These are phyloP conservation scores for Dolichotis patagonum DNA, from an alignment of 2,113 vertebrate genomes.

Conservation along the genomic window DNA sequence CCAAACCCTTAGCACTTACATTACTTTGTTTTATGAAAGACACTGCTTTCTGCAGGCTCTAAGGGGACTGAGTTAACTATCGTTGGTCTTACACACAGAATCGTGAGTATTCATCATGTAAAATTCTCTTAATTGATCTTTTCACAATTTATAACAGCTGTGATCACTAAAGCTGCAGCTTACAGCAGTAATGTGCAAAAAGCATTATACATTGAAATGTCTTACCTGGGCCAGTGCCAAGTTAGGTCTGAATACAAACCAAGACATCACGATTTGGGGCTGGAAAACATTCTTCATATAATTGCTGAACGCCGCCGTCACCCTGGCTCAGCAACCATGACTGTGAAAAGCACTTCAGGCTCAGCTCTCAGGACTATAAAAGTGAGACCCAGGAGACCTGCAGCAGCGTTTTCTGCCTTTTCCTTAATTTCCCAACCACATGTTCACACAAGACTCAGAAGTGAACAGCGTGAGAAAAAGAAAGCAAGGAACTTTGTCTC, in stretches of 20 bases:
- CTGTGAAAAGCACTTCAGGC: not conserved
- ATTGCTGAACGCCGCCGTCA: not conserved
- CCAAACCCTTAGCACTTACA: not conserved
- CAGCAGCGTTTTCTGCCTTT: not conserved
- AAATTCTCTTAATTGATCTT: slow-evolving; percentile 33
- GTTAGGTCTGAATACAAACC: not conserved
- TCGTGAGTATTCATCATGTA: slow-evolving; percentile 17
- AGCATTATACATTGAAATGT: not conserved
- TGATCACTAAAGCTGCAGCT: not conserved
- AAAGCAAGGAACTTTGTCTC: not conserved
- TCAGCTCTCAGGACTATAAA: not conserved
- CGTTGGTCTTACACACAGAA: slow-evolving; percentile 9
- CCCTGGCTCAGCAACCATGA: not conserved
- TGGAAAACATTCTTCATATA: not conserved
- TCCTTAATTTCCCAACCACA: slow-evolving; percentile 2
- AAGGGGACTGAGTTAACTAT: not conserved
- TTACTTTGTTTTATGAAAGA: not conserved
- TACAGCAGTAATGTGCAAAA: not conserved
- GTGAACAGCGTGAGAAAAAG: not conserved
- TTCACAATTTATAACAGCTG: slow-evolving; percentile 15
- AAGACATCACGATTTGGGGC: not conserved
- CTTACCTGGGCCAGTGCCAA: not conserved
- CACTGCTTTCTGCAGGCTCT: not conserved
- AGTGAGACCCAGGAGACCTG: not conserved
- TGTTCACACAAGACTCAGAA: slow-evolving; percentile 26